Percentiles rank a stretch among this genome's conserved stretches.
phyloP scores from a whole-genome alignment of 1,140 invertebrate genomes.

The Drosophila tsacasi region DNA sequence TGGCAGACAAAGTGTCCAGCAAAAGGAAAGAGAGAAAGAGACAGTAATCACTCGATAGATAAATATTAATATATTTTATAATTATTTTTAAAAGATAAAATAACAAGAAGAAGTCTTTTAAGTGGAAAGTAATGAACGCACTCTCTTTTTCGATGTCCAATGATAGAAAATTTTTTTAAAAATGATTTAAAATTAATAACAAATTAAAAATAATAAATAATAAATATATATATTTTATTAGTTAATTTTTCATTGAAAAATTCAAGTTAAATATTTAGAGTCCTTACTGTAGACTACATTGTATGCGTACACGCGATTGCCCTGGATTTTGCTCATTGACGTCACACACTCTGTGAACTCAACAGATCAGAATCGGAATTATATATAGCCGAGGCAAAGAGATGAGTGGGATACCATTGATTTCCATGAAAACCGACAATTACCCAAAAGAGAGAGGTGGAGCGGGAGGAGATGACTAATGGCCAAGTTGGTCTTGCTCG shows the following conservation, averaged over 20 bases:
- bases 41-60: background rate
- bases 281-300: conserved; percentile 4
- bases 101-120: background rate
- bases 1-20: conserved; percentile 65
- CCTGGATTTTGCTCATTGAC: conserved; percentile 73
- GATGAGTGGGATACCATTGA: conserved; percentile 39
- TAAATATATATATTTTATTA: no score
- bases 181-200: background rate
- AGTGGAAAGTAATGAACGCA: no score
- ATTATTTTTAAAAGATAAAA: background rate
- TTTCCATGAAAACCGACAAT: conserved; percentile 39
- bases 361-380: conserved; percentile 33
- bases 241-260: background rate
- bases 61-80: no score
- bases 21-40: background rate
- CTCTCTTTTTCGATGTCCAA: no score
- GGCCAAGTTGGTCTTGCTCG: conserved; percentile 22
- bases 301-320: conserved; percentile 56
- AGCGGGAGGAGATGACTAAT: conserved; percentile 38
- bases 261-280: background rate
- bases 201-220: no score
- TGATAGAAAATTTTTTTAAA: background rate
- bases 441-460: conserved; percentile 2
- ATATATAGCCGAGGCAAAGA: conserved; percentile 11
- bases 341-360: conserved; percentile 63